Conservation (phyloP, 2,113 vertebrate species). For the Myotis brandtii region DNA sequence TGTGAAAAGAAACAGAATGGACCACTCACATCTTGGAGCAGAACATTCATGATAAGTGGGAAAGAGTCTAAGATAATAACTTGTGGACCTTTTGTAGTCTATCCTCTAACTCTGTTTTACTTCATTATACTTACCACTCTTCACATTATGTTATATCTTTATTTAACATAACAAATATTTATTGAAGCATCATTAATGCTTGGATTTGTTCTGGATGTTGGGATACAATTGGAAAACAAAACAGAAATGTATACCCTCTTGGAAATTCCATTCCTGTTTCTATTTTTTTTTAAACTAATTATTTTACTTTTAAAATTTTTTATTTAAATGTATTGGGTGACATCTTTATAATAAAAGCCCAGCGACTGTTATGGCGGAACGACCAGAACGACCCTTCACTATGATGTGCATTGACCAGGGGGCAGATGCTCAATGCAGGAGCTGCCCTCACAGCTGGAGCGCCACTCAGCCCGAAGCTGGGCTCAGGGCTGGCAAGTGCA, state of each 20-base stretch:
- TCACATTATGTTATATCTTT: background rate
- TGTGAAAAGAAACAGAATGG: background rate
- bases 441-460: no score
- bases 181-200: background rate
- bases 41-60: background rate
- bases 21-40: background rate
- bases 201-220: background rate
- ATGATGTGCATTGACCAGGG: no score
- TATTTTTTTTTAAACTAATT: background rate
- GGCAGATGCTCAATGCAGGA: no score
- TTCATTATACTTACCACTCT: background rate
- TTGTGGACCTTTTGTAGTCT: background rate
- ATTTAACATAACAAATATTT: background rate
- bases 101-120: background rate
- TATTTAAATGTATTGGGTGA: background rate
- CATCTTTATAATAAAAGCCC: background rate
- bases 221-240: background rate
- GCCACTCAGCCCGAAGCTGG: no score
- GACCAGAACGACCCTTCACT: no score
- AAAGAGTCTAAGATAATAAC: background rate
- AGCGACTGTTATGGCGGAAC: no score
- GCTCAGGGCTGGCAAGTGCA: no score
- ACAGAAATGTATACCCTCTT: background rate
- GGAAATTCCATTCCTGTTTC: background rate
- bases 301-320: background rate